Percentiles rank a stretch among this genome's conserved stretches.
These are phyloP conservation scores for Myxocyprinus asiaticus DNA, from an alignment of 2,113 vertebrate genomes.

Conservation along the genomic window DNA sequence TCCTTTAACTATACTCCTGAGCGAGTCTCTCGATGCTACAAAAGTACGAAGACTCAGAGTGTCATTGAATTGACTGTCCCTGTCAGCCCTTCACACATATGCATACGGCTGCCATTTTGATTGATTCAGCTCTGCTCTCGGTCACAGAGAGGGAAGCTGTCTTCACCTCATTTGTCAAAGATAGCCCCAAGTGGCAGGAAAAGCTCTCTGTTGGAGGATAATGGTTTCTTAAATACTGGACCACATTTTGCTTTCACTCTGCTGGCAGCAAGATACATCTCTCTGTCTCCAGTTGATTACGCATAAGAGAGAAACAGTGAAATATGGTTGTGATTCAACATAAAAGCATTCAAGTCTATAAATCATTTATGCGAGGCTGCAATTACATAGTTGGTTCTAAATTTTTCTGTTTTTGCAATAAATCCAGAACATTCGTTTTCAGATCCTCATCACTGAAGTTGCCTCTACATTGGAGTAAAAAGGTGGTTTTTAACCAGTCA, in stretches of 20 bases:
- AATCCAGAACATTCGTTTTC: neutral
- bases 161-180: conserved; percentile 58
- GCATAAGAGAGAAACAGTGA: neutral
- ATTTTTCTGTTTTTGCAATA: neutral
- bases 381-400: conserved; percentile 19
- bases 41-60: neutral
- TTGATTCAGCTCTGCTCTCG: conserved; percentile 27
- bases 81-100: conserved; percentile 23
- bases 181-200: conserved; percentile 54
- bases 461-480: neutral
- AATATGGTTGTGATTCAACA: conserved; percentile 5
- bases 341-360: neutral
- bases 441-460: neutral
- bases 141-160: conserved; percentile 35
- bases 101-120: conserved; percentile 27
- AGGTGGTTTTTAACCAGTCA: neutral
- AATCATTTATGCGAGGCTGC: conserved; percentile 18
- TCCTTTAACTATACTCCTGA: conserved; percentile 8
- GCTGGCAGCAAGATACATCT: neutral
- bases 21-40: neutral
- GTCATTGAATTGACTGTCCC: neutral
- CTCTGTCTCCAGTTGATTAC: neutral
- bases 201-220: conserved; percentile 60
- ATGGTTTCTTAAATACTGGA: conserved; percentile 62
- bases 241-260: conserved; percentile 34